Conservation (phyloP, 2,797 vertebrate genomes). For the Pogonophryne albipinna region DNA sequence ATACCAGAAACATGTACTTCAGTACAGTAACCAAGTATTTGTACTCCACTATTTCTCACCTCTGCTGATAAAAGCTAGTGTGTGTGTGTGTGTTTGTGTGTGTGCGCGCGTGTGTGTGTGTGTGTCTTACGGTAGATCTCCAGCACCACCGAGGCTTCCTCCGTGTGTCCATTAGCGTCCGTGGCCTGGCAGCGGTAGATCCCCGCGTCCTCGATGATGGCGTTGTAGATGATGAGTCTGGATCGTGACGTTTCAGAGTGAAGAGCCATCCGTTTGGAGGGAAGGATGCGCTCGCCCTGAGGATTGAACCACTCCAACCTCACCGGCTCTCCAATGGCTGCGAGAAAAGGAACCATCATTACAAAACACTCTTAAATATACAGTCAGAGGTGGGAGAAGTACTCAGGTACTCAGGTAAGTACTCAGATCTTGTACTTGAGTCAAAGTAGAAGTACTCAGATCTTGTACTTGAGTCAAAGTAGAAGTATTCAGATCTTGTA, state of each 20-base stretch:
- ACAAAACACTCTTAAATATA: no score
- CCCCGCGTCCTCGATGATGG: slow-evolving; percentile 95
- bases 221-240: slow-evolving; percentile 96
- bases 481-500: no score
- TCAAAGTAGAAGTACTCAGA: no score
- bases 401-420: no score
- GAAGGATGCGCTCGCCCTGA: slow-evolving; percentile 92
- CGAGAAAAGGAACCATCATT: neutral
- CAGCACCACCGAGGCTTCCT: slow-evolving; percentile 96
- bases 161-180: slow-evolving; percentile 89
- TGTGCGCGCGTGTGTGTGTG: no score
- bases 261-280: slow-evolving; percentile 90
- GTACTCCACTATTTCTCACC: no score
- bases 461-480: no score
- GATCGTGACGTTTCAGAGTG: slow-evolving; percentile 93
- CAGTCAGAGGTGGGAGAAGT: no score
- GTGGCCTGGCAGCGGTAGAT: slow-evolving; percentile 97
- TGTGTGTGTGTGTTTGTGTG: neutral
- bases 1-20: no score
- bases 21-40: no score
- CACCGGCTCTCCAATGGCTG: slow-evolving; percentile 94
- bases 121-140: slow-evolving; percentile 96
- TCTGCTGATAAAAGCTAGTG: no score
- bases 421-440: no score
- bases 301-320: slow-evolving; percentile 97